phyloP scores from a whole-genome alignment of 2,888 invertebrate species.

The Cantharis rustica region DNA sequence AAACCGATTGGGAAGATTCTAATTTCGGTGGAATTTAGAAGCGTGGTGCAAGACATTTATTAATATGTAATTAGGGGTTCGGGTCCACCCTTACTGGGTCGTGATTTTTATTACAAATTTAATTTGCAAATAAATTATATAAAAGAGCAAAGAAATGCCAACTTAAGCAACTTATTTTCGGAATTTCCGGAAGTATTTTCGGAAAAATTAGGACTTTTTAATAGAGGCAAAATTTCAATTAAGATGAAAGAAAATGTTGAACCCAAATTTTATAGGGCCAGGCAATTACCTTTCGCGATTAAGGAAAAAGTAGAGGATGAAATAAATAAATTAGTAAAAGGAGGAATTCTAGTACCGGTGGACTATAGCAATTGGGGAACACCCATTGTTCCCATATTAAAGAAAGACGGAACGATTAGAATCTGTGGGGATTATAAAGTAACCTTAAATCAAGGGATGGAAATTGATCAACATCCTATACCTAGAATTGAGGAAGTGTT shows the following conservation, averaged over 20 bases:
- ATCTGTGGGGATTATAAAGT: neutral
- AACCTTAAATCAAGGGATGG: neutral
- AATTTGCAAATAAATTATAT: no score
- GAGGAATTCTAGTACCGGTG: neutral
- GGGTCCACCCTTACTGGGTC: no score
- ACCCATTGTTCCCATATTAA: constrained; percentile 5
- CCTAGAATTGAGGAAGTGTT: neutral
- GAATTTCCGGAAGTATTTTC: neutral
- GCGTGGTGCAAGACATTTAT: neutral
- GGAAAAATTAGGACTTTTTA: neutral
- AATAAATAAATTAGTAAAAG: neutral
- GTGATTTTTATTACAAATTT: no score
- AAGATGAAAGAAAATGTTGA: neutral
- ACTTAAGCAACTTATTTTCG: no score
- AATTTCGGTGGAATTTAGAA: neutral
- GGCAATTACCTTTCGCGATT: neutral
- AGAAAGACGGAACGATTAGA: neutral
- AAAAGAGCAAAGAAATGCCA: no score
- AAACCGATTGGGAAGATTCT: neutral
- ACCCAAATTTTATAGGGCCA: neutral
- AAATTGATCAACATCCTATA: neutral
- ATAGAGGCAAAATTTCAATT: neutral
- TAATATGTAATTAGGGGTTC: neutral
- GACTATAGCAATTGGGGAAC: neutral
- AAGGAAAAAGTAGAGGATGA: no score